Evolutionary conservation across 1,140 invertebrate species (phyloP).

Genomic region (Panagrolaimus sp.): DNA sequence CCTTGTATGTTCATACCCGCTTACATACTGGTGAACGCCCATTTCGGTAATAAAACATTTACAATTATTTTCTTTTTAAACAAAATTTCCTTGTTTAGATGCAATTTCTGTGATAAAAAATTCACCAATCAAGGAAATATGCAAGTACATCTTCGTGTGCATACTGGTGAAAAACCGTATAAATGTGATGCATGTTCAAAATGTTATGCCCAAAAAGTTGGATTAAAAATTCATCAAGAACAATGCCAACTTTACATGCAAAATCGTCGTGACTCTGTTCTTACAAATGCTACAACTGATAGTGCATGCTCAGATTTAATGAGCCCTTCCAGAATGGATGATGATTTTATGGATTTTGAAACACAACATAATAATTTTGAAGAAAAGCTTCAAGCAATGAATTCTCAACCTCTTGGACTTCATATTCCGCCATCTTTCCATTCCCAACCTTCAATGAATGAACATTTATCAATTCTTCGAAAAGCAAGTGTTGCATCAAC

Average conservation of each 20-base stretch:
- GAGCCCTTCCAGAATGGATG: not conserved
- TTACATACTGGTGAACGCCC: constrained; percentile 55
- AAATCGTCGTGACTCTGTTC: constrained; percentile 32
- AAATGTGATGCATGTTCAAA: constrained; percentile 51
- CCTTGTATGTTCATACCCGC: constrained; percentile 52
- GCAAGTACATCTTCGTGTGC: constrained; percentile 73
- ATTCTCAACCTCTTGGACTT: not conserved
- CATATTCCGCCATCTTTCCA: not conserved
- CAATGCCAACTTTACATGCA: constrained; percentile 47
- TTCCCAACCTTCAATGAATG: not conserved
- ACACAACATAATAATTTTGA: not conserved
- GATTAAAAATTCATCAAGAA: constrained; percentile 57
- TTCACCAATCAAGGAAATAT: constrained; percentile 64
- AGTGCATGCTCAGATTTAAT: not conserved
- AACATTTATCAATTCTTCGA: constrained; percentile 7
- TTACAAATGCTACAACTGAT: constrained; percentile 30
- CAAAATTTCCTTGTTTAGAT: constrained; percentile 36
- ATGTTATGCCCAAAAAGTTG: constrained; percentile 56
- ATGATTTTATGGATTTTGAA: constrained; percentile 5
- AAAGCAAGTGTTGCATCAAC: not conserved
- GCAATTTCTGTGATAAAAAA: constrained; percentile 63
- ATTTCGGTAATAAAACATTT: constrained; percentile 33
- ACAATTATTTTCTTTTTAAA: not conserved
- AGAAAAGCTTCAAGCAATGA: not conserved
- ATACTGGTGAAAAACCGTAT: constrained; percentile 75